phyloP scores from a whole-genome alignment of 2,113 vertebrate genomes.

The Cricetomys ansorgei region DNA sequence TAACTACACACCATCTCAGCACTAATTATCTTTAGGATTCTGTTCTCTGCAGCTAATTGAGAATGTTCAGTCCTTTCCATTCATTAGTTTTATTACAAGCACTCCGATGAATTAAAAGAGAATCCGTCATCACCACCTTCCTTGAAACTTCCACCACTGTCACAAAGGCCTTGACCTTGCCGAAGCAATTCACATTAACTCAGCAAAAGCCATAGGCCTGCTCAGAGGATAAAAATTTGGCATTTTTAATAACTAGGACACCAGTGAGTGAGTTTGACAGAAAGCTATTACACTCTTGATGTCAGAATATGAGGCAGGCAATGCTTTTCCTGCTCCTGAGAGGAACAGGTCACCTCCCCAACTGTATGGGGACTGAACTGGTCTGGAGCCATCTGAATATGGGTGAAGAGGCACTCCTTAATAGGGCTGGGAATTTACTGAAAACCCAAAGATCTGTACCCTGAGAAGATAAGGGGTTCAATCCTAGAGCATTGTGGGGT shows the following conservation, averaged over 20 bases:
- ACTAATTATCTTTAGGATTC: slow-evolving; percentile 78
- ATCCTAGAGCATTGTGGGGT: background rate
- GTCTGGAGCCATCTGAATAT: background rate
- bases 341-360: background rate
- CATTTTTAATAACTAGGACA: slow-evolving; percentile 53
- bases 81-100: slow-evolving; percentile 77
- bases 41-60: slow-evolving; percentile 73
- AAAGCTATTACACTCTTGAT: background rate
- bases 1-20: slow-evolving; percentile 70
- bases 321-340: background rate
- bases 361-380: background rate
- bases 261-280: background rate
- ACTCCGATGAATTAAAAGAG: slow-evolving; percentile 62
- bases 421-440: background rate
- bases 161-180: slow-evolving; percentile 51
- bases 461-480: background rate
- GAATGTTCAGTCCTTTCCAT: slow-evolving; percentile 73
- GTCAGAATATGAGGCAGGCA: background rate
- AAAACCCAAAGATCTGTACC: background rate
- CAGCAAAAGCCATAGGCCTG: slow-evolving; percentile 40
- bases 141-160: slow-evolving; percentile 47
- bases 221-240: slow-evolving; percentile 31
- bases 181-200: slow-evolving; percentile 44
- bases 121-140: slow-evolving; percentile 51
- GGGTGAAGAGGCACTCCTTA: background rate